phyloP scores from a whole-genome alignment of 53 echinoderm and acorn worm species.

The Astropecten irregularis region DNA sequence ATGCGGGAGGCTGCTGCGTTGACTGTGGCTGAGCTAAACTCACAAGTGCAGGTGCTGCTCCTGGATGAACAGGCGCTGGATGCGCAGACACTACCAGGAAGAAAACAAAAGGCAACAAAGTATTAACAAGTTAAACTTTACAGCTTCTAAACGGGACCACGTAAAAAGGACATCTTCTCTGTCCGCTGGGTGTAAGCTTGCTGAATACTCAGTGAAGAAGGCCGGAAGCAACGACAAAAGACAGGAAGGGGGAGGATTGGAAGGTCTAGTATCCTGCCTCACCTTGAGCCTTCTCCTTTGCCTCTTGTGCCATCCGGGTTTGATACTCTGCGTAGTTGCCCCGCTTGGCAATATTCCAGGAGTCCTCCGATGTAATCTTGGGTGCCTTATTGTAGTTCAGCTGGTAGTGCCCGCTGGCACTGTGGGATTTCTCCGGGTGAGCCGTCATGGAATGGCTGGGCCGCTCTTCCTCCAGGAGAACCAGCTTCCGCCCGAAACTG shows the following conservation, averaged over 20 bases:
- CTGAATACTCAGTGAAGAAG: no score
- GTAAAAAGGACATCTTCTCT: no score
- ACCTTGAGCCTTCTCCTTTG: neutral
- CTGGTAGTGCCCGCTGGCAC: constrained; percentile 83
- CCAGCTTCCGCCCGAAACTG: constrained; percentile 41
- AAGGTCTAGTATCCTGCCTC: no score
- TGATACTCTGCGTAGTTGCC: constrained; percentile 82
- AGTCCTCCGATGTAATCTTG: constrained; percentile 61
- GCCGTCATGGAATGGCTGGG: neutral
- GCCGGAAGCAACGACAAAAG: no score
- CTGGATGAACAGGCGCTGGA: neutral
- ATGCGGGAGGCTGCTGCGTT: neutral
- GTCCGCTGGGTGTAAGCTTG: no score
- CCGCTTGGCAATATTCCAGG: constrained; percentile 75
- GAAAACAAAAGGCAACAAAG: no score
- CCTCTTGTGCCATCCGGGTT: constrained; percentile 60
- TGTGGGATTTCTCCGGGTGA: constrained; percentile 15
- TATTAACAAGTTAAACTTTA: no score
- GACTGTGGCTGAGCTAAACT: no score
- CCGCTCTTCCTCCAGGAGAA: constrained; percentile 52
- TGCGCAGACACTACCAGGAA: no score
- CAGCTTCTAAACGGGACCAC: no score
- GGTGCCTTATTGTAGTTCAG: constrained; percentile 69
- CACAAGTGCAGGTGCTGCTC: no score
- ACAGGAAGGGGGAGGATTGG: no score